Evolutionary conservation across 2,888 invertebrate species (phyloP).

Genomic region (Pandemis heparana): DNA sequence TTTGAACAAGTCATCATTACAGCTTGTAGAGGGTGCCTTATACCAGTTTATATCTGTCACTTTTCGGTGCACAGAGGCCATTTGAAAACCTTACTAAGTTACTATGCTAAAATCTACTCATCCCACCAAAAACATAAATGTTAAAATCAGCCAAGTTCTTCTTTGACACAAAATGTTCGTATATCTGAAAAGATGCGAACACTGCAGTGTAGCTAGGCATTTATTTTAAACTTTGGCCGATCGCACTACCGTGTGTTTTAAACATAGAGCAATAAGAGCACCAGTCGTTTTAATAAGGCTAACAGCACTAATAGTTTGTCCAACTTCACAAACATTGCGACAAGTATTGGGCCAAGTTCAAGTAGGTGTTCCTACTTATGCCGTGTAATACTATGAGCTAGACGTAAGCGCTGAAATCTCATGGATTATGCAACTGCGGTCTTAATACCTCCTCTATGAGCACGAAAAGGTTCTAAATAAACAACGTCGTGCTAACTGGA

Average conservation of each 20-base stretch:
- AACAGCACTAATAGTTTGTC: constrained; percentile 14
- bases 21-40: not conserved
- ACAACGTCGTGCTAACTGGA: constrained; percentile 30
- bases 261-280: too few species aligned
- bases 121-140: too few species aligned
- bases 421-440: constrained; percentile 49
- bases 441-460: constrained; percentile 45
- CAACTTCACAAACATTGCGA: not conserved
- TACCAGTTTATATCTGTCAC: too few species aligned
- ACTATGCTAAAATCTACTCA: not conserved
- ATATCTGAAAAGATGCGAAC: too few species aligned
- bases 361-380: constrained; percentile 15
- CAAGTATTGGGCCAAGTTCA: constrained; percentile 32
- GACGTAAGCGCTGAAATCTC: constrained; percentile 38
- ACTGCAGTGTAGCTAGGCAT: too few species aligned
- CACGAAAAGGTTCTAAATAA: constrained; percentile 47
- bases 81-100: too few species aligned
- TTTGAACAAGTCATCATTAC: not conserved
- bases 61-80: too few species aligned
- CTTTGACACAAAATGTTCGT: too few species aligned
- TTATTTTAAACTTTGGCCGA: too few species aligned
- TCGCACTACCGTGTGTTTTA: too few species aligned
- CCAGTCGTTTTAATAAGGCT: constrained; percentile 9
- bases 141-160: too few species aligned
- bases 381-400: constrained; percentile 44